phyloP scores from a whole-genome alignment of 2,113 vertebrate species.

The Piaya cayana region DNA sequence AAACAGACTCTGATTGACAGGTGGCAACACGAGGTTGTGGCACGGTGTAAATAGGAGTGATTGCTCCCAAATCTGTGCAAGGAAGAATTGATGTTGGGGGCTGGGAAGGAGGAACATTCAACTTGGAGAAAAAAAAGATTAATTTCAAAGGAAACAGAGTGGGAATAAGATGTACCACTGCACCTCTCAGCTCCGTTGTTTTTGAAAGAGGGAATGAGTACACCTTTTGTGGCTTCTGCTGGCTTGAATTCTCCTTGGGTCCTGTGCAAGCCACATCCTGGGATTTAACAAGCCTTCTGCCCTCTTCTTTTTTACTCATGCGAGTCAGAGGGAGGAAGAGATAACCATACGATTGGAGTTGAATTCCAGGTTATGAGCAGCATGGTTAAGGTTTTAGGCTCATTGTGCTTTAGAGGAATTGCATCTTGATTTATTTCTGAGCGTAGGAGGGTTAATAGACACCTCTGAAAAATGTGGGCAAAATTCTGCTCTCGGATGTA shows the following conservation, averaged over 20 bases:
- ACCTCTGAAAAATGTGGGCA: not conserved
- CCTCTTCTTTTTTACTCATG: not conserved
- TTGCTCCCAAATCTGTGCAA: not conserved
- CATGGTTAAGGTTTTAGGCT: not conserved
- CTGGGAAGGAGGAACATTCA: not conserved
- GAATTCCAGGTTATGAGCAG: not conserved
- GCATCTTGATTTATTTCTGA: not conserved
- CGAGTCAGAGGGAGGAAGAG: not conserved
- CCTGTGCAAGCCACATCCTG: not conserved
- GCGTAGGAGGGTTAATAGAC: not conserved
- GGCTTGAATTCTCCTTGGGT: not conserved
- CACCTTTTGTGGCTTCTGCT: not conserved
- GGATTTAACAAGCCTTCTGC: not conserved
- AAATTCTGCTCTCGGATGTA: not conserved
- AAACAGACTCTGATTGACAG: not conserved
- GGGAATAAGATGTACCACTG: not conserved
- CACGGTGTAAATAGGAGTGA: not conserved
- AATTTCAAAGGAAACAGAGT: not conserved
- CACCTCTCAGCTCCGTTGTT: accelerated
- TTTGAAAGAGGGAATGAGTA: accelerated
- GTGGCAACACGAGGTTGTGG: not conserved
- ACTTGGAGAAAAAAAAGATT: not conserved
- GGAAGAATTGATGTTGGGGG: not conserved
- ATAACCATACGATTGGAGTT: not conserved
- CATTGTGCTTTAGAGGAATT: not conserved